These are phyloP conservation scores for Trichoplusia ni DNA, from an alignment of 1,140 invertebrate genomes.

Conservation along the genomic window DNA sequence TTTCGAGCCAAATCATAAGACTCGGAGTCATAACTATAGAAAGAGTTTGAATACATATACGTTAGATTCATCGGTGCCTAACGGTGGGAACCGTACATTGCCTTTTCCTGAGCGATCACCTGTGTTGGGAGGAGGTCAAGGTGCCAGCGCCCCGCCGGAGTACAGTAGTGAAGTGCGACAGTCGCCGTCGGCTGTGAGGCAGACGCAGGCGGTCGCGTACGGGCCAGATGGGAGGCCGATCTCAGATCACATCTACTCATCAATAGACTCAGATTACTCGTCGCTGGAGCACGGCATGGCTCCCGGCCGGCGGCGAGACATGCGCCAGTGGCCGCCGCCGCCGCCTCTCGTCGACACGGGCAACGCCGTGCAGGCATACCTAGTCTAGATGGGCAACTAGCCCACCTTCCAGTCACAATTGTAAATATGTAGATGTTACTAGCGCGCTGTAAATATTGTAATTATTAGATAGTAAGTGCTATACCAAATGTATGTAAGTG, in stretches of 20 bases:
- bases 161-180: slow-evolving; percentile 74
- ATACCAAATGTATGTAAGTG: slow-evolving; percentile 79
- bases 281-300: slow-evolving; percentile 79
- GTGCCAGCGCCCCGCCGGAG: slow-evolving; percentile 77
- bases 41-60: slow-evolving; percentile 91
- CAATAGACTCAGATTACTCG: slow-evolving; percentile 91
- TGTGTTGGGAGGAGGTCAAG: slow-evolving; percentile 76
- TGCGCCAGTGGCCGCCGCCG: slow-evolving; percentile 74
- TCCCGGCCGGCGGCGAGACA: slow-evolving; percentile 69
- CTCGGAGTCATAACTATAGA: slow-evolving; percentile 82
- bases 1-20: slow-evolving; percentile 68
- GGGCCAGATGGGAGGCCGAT: slow-evolving; percentile 84
- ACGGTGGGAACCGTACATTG: slow-evolving; percentile 80
- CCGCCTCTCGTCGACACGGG: slow-evolving; percentile 72
- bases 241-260: slow-evolving; percentile 93
- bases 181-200: slow-evolving; percentile 76
- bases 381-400: slow-evolving; percentile 70
- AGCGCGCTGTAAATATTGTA: slow-evolving; percentile 77
- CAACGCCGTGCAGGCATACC: slow-evolving; percentile 77
- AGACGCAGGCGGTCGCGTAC: slow-evolving; percentile 73
- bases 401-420: slow-evolving; percentile 76
- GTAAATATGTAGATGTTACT: slow-evolving; percentile 65
- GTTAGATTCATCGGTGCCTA: slow-evolving; percentile 84
- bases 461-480: slow-evolving; percentile 77
- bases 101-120: slow-evolving; percentile 77